phyloP scores from a whole-genome alignment of 1,140 invertebrate species.

The Tetramorium parvispinum region DNA sequence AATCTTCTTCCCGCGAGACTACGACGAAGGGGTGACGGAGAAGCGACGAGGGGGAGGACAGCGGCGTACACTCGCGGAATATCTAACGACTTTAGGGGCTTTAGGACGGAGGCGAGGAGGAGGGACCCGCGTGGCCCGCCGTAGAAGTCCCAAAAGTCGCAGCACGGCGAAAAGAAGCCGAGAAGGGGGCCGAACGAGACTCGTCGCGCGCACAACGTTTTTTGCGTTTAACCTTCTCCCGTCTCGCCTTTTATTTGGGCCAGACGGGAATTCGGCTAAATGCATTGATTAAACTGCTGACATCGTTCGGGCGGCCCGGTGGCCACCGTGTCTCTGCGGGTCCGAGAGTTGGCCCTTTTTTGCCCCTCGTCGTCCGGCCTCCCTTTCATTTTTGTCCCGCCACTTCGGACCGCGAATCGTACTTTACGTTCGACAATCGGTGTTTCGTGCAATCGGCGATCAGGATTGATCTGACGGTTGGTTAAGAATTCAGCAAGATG shows the following conservation, averaged over 20 bases:
- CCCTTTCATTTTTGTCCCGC: constrained; percentile 57
- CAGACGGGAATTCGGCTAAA: constrained; percentile 86
- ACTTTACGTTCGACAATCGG: constrained; percentile 70
- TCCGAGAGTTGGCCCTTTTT: constrained; percentile 77
- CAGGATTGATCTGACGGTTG: constrained; percentile 50
- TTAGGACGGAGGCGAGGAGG: neutral
- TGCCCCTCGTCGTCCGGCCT: constrained; percentile 49
- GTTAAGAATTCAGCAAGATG: constrained; percentile 70
- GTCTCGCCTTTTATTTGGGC: constrained; percentile 85
- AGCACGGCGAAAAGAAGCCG: constrained; percentile 21
- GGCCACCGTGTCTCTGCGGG: constrained; percentile 80
- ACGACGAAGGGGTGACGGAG: neutral
- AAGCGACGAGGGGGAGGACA: constrained; percentile 40
- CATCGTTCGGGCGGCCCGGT: constrained; percentile 82
- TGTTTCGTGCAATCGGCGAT: constrained; percentile 48
- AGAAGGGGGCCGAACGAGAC: constrained; percentile 42
- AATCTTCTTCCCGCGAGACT: constrained; percentile 40
- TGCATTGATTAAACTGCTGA: constrained; percentile 86
- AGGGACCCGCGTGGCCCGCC: constrained; percentile 37
- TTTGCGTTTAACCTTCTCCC: constrained; percentile 75
- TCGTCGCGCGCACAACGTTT: constrained; percentile 78
- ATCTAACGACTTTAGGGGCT: constrained; percentile 78
- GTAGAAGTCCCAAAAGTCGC: constrained; percentile 52
- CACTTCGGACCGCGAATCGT: constrained; percentile 51
- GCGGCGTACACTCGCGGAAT: constrained; percentile 81